Percentiles rank a stretch among this genome's conserved stretches.
phyloP scores from a whole-genome alignment of 2,888 invertebrate genomes.

The Salpingus planirostris region DNA sequence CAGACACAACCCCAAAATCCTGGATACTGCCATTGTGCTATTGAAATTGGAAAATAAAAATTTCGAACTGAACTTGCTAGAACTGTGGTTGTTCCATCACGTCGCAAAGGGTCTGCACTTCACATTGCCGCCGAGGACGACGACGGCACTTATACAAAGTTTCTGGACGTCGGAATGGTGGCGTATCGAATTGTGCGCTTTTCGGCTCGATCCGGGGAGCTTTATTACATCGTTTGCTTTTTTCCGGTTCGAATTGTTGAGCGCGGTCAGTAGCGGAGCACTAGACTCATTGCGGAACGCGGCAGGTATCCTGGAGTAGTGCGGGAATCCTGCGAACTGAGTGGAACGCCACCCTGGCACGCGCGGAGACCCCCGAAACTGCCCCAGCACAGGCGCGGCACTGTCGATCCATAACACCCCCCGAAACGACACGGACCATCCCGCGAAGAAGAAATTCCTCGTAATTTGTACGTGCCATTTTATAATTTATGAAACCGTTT shows the following conservation, averaged over 20 bases:
- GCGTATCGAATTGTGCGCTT: no score
- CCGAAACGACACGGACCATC: slow-evolving; percentile 9
- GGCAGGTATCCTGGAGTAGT: slow-evolving; percentile 17
- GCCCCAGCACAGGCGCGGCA: slow-evolving; percentile 25
- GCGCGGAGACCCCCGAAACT: slow-evolving; percentile 25
- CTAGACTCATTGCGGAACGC: slow-evolving; percentile 17
- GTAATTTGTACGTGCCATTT: slow-evolving; percentile 21
- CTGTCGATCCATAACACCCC: slow-evolving; percentile 22
- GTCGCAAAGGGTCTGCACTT: no score
- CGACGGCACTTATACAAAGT: no score
- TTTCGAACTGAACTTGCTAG: no score
- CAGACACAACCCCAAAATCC: slow-evolving; percentile 21
- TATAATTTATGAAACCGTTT: slow-evolving; percentile 17
- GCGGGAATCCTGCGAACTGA: slow-evolving; percentile 26
- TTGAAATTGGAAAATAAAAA: slow-evolving; percentile 5
- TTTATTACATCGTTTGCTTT: no score
- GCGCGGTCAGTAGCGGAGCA: slow-evolving; percentile 16
- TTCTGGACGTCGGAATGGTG: no score
- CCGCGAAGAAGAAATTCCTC: slow-evolving; percentile 19
- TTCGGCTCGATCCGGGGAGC: no score
- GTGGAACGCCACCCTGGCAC: slow-evolving; percentile 26
- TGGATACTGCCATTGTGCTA: slow-evolving; percentile 15
- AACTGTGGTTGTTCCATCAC: no score
- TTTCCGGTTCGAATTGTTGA: no score
- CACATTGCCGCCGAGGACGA: no score